Conservation (phyloP, 2,797 vertebrate genomes). For the Huso huso region DNA sequence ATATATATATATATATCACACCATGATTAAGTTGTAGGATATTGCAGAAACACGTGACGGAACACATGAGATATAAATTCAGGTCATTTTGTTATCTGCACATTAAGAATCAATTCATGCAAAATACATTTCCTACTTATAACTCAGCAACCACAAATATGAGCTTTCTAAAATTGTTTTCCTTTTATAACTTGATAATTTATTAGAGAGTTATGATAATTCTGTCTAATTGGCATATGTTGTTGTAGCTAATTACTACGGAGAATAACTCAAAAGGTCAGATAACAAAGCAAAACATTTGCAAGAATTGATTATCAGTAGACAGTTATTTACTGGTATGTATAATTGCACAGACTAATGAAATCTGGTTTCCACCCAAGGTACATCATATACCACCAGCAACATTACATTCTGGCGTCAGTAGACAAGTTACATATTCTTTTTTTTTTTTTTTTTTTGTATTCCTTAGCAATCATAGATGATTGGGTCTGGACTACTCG, state of each 20-base stretch:
- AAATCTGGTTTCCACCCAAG: no score
- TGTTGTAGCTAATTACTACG: neutral
- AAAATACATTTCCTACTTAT: neutral
- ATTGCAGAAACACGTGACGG: neutral
- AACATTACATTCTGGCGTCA: no score
- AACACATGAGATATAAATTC: conserved; percentile 1
- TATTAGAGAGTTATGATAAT: neutral
- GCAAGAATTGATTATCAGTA: conserved; percentile 1
- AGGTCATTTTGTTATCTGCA: conserved; percentile 1
- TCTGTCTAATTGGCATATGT: neutral
- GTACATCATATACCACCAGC: no score
- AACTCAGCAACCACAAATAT: neutral
- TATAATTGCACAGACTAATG: no score
- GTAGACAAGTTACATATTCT: no score
- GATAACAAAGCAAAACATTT: conserved; percentile 3
- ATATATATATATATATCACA: no score
- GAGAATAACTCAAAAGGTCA: neutral
- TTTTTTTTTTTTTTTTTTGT: no score
- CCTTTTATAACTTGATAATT: conserved; percentile 1
- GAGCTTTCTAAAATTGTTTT: neutral
- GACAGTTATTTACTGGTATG: neutral
- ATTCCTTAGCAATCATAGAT: no score
- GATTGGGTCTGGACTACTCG: no score
- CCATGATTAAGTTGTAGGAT: neutral
- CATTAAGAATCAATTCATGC: neutral